Evolutionary conservation across 37 sponge, comb jelly and placozoan species (phyloP), one percentile per base, ranked within the genome.

Genomic region (Aplysina aerophoba): DNA sequence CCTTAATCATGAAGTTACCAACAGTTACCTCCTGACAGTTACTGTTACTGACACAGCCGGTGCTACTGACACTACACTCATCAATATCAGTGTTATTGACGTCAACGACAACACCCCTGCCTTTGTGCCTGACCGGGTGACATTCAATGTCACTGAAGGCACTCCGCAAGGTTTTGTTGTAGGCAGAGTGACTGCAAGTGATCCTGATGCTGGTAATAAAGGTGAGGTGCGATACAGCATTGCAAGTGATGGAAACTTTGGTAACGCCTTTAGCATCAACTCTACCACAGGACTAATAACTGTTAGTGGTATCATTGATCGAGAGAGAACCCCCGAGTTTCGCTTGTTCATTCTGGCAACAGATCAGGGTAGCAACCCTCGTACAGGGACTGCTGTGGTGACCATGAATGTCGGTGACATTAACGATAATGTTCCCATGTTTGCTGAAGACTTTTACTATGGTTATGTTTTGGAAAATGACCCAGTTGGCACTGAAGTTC

Each of bases 91-190:
- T 4, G 86, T 95, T n/a, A 35, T 69, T 25, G 96, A 95, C 69
- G 67, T 59, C 24, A 94, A 94, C 60, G 95, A 94, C 82, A 94
- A 94, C 83, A 4, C 59, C 0, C 95, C 95, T 4, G 37, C 0
- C 15, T 94, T 94, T 44, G 22, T 50, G 4, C 27, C 54, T 19
- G 19, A 63, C 8, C 63, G 39, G 0, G 81, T 83, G 81, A 58
- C 36, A 4, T 87, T 87, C 37, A 41, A 67, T 12, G 65, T 89
- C 39, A 0, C 20, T 14, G 92, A 91, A 68, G 75, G 80, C 24
- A 55, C 85, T 61, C 30, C 91, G 1, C 20, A 66, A 31, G 89
- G 66, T 5, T 19, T 88, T 0, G 28, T 69, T 3, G 69, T 87
- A 20, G 75, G 73, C 19, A 17, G 56, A 41, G 37, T 87, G 4